Evolutionary conservation across 1,140 invertebrate genomes (phyloP).

Genomic region (Temnothorax longispinosus): DNA sequence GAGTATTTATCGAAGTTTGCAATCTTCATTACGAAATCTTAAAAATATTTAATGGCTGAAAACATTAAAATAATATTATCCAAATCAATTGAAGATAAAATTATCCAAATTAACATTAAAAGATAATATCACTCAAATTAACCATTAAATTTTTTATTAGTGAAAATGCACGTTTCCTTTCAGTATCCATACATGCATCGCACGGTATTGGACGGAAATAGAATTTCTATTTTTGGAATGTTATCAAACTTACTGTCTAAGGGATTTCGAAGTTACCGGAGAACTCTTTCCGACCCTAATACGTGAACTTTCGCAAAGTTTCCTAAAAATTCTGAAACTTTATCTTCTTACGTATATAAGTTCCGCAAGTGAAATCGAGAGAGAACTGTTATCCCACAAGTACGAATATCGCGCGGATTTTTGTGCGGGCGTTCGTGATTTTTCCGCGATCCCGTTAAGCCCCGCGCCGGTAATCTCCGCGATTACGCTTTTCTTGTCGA

Average conservation of each 20-base stretch:
- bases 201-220: neutral
- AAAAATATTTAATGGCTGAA: neutral
- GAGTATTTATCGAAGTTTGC: neutral
- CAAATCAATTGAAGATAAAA: too few relatives aligned
- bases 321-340: neutral
- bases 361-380: conserved; percentile 7
- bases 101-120: too few relatives aligned
- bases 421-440: neutral
- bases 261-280: neutral
- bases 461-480: neutral
- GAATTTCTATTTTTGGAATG: neutral
- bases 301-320: neutral
- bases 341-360: neutral
- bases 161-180: neutral
- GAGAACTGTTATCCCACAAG: neutral
- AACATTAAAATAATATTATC: neutral
- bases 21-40: neutral
- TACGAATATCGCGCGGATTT: neutral
- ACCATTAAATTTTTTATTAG: neutral
- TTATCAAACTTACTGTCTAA: conserved; percentile 15
- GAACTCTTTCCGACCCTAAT: neutral
- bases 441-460: neutral
- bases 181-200: neutral
- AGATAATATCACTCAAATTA: neutral
- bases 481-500: neutral